Evolutionary conservation across 2,797 vertebrate species (phyloP).

Genomic region (Leucoraja ocellata): DNA sequence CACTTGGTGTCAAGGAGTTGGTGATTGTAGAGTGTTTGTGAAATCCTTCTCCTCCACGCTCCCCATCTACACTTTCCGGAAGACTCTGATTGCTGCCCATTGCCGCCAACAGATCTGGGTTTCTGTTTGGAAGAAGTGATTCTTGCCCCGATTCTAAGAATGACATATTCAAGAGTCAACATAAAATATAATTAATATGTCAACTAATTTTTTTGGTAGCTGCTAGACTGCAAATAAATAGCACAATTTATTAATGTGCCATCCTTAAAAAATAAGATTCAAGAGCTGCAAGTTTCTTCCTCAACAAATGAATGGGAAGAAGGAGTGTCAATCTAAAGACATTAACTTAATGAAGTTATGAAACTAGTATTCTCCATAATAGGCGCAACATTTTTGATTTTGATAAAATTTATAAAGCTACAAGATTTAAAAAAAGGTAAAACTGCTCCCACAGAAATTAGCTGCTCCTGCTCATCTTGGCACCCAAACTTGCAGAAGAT

Average conservation of each 20-base stretch:
- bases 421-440: neutral
- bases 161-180: neutral
- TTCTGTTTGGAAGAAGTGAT: constrained; percentile 52
- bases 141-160: constrained; percentile 72
- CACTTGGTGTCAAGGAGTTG: constrained; percentile 76
- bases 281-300: neutral
- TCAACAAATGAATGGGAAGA: neutral
- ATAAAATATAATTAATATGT: neutral
- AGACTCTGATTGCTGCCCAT: constrained; percentile 30
- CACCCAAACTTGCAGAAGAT: neutral
- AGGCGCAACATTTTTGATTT: neutral
- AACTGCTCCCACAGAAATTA: neutral
- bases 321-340: neutral
- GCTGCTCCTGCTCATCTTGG: neutral
- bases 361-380: neutral
- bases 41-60: neutral
- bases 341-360: neutral
- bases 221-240: neutral
- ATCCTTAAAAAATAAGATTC: neutral
- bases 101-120: neutral
- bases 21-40: constrained; percentile 49
- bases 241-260: neutral
- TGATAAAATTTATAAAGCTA: neutral
- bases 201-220: neutral
- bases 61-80: constrained; percentile 53